Percentiles rank a stretch among this genome's conserved stretches.
These are phyloP conservation scores for Aporophyla nigra DNA, from an alignment of 2,888 invertebrate species.

Conservation along the genomic window DNA sequence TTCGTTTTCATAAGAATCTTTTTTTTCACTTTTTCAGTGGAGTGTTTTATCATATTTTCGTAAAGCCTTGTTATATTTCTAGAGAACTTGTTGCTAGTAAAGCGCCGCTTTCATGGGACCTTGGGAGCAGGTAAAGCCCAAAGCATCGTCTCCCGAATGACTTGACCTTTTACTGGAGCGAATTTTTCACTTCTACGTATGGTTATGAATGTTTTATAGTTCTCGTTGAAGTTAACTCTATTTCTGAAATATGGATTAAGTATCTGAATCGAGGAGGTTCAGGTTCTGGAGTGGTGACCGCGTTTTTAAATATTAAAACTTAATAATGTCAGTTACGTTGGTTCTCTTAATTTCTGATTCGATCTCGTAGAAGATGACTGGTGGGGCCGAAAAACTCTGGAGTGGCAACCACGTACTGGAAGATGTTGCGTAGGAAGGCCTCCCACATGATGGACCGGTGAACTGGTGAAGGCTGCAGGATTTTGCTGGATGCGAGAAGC, in stretches of 20 bases:
- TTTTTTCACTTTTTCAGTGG: slow-evolving; percentile 21
- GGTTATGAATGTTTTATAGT: slow-evolving; percentile 35
- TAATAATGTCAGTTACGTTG: too few relatives aligned
- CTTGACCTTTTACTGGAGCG: slow-evolving; percentile 53
- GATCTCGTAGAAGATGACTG: too few relatives aligned
- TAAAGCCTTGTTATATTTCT: slow-evolving; percentile 45
- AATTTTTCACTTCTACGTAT: slow-evolving; percentile 46
- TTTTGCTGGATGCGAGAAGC: too few relatives aligned
- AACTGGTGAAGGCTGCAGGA: too few relatives aligned
- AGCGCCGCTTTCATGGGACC: slow-evolving; percentile 36
- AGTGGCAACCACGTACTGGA: too few relatives aligned
- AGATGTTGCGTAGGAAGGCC: too few relatives aligned
- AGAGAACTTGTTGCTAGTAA: slow-evolving; percentile 53
- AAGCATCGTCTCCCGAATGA: slow-evolving; percentile 45
- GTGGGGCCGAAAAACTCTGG: too few relatives aligned
- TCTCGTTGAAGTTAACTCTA: neutral
- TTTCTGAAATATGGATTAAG: neutral
- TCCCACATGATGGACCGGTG: too few relatives aligned
- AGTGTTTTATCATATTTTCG: slow-evolving; percentile 54
- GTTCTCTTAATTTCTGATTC: too few relatives aligned
- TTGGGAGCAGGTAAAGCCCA: slow-evolving; percentile 42
- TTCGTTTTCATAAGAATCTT: slow-evolving; percentile 32
- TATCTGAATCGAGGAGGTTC: too few relatives aligned
- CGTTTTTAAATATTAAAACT: too few relatives aligned
- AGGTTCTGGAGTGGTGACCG: too few relatives aligned